Base-by-base conservation (phyloP, 2,797 vertebrate species). In the Acipenser ruthenus region DNA sequence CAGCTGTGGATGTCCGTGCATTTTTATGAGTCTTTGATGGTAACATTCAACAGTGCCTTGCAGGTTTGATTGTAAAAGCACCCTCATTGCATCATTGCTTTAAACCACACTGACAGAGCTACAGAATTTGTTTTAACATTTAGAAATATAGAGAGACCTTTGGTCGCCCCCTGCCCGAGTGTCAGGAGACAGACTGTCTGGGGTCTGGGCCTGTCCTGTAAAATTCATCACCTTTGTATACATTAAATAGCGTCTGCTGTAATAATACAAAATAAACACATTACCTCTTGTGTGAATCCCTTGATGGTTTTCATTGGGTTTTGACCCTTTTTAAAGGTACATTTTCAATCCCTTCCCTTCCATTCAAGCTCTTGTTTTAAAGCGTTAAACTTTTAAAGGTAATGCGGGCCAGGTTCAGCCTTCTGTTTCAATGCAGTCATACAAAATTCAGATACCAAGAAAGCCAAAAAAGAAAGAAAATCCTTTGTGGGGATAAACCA, bases 391-490 rank as follows among this genome's bases (percentile, higher is more conserved):
- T 3, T 10, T 10, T 10, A 2, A 56, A 56, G 53, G 53, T 56
- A 56, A 56, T 66, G 62, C 48, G 59, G 23, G 47, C 12, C 58
- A 50, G 8, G 7, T 11, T 11, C 15, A 49, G 52, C 48, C 49
- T 67, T 70, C 73, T 72, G 73, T 72, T 62, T 73, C 68, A 55
- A 12, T 50, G 10, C 66, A 59, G 23, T 80, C 70, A 88, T 90
- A 75, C 87, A 88, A 88, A 86, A 89, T 90, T 88, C 51, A 89
- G 63, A 23, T 56, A 49, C 61, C 69, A 71, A 62, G 70, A 87
- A 83, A 86, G 79, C 80, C 64, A 78, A 9, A 37, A 50, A 58
- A 58, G 6, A 58, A 12, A 10, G 2, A 37, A 37, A 37, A 11
- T 11, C 12, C 55, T 10, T 58, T 4, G 15, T 10, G 55, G n/a